Base-by-base conservation (phyloP, 2,888 invertebrate species). In the Melanophora roralis region DNA sequence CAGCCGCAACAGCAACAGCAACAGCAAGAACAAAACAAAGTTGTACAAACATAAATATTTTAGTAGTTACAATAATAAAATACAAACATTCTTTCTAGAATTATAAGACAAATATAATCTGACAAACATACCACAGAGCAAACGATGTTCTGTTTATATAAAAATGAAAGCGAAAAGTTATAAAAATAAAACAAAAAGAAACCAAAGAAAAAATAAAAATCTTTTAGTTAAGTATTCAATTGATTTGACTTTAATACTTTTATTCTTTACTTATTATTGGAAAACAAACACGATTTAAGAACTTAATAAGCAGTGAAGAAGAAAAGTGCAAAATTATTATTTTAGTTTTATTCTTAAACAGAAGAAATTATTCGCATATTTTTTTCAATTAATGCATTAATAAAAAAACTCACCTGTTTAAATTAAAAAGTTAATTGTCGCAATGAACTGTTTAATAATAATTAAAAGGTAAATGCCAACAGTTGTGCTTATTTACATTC, bases 241-340 rank as follows among this genome's bases (percentile, higher is more conserved):
- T 80, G 76, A 80, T 80, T 80, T 76, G 80, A 80, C 80, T 80
- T 76, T 80, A 76, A 67, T 68, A 62, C 72, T 5, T 27, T 27
- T 27, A 27, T 27, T n/a, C n/a, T n/a, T n/a, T n/a, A n/a, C n/a
- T n/a, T n/a, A n/a, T n/a, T n/a, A n/a, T n/a, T n/a, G n/a, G n/a
- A n/a, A n/a, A n/a, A n/a, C n/a, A n/a, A n/a, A n/a, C n/a, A n/a
- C n/a, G n/a, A n/a, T n/a, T n/a, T n/a, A n/a, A n/a, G n/a, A n/a
- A n/a, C n/a, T n/a, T n/a, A n/a, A n/a, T n/a, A 34, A 23, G 62
- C 72, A 72, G 53, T 72, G 43, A 11, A 9, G 1, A 2, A 2
- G 0, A 40, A 59, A 69, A 59, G 14, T 1, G 11, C n/a, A 36
- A 8, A 36, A 36, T 36, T 11, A 36, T 11, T 36, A 36, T 36